These are phyloP conservation scores for Tetrao urogallus DNA, from an alignment of 2,113 vertebrate genomes.

Conservation along the genomic window DNA sequence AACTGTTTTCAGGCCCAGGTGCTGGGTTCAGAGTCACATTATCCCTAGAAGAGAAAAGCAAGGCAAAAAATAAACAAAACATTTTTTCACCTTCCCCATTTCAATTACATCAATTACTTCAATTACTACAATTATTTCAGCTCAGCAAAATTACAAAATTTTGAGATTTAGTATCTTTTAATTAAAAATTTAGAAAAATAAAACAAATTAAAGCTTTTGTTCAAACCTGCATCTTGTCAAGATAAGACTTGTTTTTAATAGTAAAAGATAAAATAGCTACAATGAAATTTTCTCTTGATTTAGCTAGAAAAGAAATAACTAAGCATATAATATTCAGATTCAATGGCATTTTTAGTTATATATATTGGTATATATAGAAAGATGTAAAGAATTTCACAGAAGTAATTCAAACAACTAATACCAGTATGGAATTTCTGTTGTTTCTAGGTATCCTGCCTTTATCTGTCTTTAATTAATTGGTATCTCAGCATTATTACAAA, in stretches of 20 bases:
- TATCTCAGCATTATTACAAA: background rate
- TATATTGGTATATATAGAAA: background rate
- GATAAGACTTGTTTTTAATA: rapidly evolving
- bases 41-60: background rate
- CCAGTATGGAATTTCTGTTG: background rate
- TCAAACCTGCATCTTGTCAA: background rate
- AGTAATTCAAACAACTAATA: background rate
- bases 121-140: background rate
- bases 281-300: background rate
- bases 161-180: background rate
- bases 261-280: background rate
- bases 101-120: background rate
- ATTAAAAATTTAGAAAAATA: background rate
- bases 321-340: background rate
- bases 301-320: background rate
- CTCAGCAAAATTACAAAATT: background rate
- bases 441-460: background rate
- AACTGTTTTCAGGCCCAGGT: background rate
- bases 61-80: background rate
- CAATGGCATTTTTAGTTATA: background rate
- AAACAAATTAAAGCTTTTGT: background rate
- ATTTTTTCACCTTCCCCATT: rapidly evolving
- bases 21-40: background rate
- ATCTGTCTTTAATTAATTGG: background rate
- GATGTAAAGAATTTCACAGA: background rate